A percentile compares a stretch with the other conserved stretches of the same genome.
These are phyloP conservation scores for Calameuta idolon DNA, from an alignment of 2,888 invertebrate genomes.

Conservation along the genomic window DNA sequence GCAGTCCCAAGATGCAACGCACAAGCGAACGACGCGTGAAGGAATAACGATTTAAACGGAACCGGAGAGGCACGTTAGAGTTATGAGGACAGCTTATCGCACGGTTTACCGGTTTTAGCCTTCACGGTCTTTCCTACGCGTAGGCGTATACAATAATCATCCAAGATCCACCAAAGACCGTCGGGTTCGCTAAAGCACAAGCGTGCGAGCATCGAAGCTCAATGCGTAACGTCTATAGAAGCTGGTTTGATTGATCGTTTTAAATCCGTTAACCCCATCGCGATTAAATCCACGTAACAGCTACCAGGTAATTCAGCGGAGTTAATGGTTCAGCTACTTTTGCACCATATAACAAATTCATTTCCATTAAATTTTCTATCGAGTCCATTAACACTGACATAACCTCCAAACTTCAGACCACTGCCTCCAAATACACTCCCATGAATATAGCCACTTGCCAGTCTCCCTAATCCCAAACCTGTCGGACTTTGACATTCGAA, in stretches of 20 bases:
- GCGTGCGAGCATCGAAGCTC: neutral
- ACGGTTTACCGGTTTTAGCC: neutral
- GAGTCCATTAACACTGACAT: neutral
- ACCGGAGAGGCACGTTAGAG: neutral
- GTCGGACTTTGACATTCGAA: neutral
- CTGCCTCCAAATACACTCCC: neutral
- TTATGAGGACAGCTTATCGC: neutral
- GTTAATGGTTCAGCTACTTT: neutral
- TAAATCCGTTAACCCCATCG: neutral
- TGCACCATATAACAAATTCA: neutral
- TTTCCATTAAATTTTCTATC: neutral
- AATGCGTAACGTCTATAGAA: neutral
- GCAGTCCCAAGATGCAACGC: neutral
- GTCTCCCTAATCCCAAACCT: neutral
- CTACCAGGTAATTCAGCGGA: neutral
- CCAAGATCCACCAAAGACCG: constrained; percentile 25
- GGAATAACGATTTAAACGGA: constrained; percentile 3
- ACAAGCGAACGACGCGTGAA: neutral
- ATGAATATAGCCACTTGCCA: neutral
- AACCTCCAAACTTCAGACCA: neutral
- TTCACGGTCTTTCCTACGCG: neutral
- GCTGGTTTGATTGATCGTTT: neutral
- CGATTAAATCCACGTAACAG: neutral
- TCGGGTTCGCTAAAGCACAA: constrained; percentile 18
- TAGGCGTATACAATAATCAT: constrained; percentile 25